phyloP scores from a whole-genome alignment of 2,113 vertebrate species.

The Sturnus vulgaris region DNA sequence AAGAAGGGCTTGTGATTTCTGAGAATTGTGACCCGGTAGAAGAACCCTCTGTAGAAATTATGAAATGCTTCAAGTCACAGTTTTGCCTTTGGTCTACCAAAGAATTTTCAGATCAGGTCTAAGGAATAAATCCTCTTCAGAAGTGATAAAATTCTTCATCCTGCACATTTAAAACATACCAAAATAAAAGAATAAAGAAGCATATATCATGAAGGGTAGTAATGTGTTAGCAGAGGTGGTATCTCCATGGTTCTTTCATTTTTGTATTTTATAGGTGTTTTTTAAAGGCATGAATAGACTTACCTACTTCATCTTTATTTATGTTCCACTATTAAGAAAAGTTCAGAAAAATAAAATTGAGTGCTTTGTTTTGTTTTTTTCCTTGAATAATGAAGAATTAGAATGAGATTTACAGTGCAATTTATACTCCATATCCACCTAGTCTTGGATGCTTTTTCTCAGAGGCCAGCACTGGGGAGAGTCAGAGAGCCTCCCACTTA shows the following conservation, averaged over 20 bases:
- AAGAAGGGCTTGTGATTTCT: neutral
- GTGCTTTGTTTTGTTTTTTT: neutral
- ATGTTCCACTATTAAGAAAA: neutral
- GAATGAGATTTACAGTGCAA: neutral
- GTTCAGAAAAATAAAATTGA: neutral
- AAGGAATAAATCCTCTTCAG: neutral
- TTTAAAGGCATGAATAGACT: neutral
- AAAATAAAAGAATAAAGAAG: neutral
- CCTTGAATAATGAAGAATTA: neutral
- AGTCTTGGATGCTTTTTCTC: neutral
- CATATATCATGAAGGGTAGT: fast-evolving
- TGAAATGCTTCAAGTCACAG: neutral
- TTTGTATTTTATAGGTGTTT: neutral
- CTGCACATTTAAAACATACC: neutral
- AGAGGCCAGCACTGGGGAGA: neutral
- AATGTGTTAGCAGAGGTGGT: neutral
- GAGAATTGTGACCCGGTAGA: neutral
- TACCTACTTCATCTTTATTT: neutral
- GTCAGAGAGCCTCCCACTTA: neutral
- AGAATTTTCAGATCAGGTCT: neutral
- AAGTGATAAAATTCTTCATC: neutral
- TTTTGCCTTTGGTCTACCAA: neutral
- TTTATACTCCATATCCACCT: neutral
- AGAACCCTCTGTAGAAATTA: neutral
- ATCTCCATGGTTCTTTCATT: neutral